These are phyloP conservation scores for Thunnus albacares DNA, from an alignment of 2,797 vertebrate genomes.

Conservation along the genomic window DNA sequence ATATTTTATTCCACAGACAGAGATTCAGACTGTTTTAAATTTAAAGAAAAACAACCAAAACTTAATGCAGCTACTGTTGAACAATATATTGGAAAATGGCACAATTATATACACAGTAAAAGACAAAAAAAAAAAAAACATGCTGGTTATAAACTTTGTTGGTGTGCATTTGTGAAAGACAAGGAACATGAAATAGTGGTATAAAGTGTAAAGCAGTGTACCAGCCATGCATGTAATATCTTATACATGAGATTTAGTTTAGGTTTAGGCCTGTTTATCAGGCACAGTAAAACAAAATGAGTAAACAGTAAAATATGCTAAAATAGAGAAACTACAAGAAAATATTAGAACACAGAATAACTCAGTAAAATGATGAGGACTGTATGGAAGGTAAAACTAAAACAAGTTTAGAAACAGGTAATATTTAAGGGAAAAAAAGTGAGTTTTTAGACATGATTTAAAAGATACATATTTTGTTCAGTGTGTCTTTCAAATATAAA, in stretches of 20 bases:
- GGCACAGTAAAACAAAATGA: not conserved
- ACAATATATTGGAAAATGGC: not conserved
- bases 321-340: not conserved
- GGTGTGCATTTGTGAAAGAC: too few relatives aligned
- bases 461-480: conserved; percentile 5
- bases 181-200: too few relatives aligned
- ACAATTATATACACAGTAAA: not conserved
- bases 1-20: not conserved
- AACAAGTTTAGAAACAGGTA: not conserved
- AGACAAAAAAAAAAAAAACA: not conserved
- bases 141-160: too few relatives aligned
- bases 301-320: not conserved
- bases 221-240: not conserved
- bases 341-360: not conserved
- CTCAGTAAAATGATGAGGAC: too few relatives aligned
- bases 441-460: not conserved
- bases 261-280: not conserved
- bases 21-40: not conserved
- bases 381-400: too few relatives aligned
- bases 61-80: not conserved
- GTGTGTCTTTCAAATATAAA: conserved; percentile 7
- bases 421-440: not conserved
- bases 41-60: not conserved
- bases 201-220: too few relatives aligned
- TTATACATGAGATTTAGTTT: not conserved